Evolutionary conservation across 2,888 invertebrate species (phyloP), one percentile per base, ranked within the genome.

Genomic region (Lissonota sp.): DNA sequence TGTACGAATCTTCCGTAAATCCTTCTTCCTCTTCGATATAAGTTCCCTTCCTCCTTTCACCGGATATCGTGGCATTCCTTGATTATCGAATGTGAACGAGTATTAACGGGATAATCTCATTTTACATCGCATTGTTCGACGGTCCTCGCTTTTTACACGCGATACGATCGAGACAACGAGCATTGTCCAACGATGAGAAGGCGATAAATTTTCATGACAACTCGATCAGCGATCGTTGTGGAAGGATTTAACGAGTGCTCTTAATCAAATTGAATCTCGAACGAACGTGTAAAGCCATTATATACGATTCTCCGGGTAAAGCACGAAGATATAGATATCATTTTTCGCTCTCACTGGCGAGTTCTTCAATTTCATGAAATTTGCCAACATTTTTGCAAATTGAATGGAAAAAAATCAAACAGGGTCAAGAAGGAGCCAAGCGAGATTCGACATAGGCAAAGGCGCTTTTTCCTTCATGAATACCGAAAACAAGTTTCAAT

Each of bases 181-280:
- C 37, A 73, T 51, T 64, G 64, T 66, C 14, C 14, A 8, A 42
- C 40, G 42, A 58, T n/a, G 14, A 53, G 14, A 12, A 58, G n/a
- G 46, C 58, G 58, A 58, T 51, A 42, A 66, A 67, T 67, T 60
- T 39, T 16, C 55, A 69, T 60, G 66, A 12, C 66, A 51, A 67
- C 60, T 39, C 60, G 74, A 60, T 42, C 58, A 60, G 37, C 14
- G 42, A 60, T 67, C 40, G 16, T 6, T 10, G 39, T 12, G 53
- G 53, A 53, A 57, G 42, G 49, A 75, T 58, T 60, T 40, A 58
- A 67, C 67, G 53, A 67, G 42, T 14, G 42, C 66, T 67, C 67
- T 51, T 60, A 12, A 75, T 74, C 73, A 49, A 26, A 74, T 74
- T 74, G 57, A 74, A 74, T 66, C 73, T 49, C 58, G n/a, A 57